Evolutionary conservation across 2,113 vertebrate genomes (phyloP), one percentile per base, ranked within the genome.

Genomic region (Pachycephala philippinensis): DNA sequence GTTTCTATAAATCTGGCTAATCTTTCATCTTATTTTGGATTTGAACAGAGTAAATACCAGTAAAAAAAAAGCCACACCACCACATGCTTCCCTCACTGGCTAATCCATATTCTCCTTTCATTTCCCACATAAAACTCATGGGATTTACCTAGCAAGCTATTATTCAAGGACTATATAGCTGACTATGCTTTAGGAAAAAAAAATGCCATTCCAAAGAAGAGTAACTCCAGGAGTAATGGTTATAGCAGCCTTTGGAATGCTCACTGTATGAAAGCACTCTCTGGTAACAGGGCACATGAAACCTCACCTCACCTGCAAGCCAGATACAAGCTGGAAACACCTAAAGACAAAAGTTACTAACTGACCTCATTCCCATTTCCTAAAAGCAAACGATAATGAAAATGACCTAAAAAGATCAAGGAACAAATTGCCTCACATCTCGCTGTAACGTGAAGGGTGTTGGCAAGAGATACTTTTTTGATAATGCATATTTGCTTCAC

Each of bases 391-490:
- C 2, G 1, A 39, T 53, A 74, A 69, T 11, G 19, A 74, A 59
- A 66, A 33, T 33, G 35, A 57, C 26, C 33, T 59, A 14, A 70
- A 78, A 91, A 47, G 8, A 33, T 23, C 50, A 61, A 63, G 39
- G 28, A 74, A 54, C 52, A 82, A 80, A n/a, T 14, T 10, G 14
- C 33, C 47, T 81, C 37, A 17, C 15, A 49, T 21, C 47, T 77
- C 0, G 0, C 52, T 61, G 40, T 35, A 74, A 60, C 10, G 37
- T 1, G 2, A 70, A 47, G 19, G 11, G 12, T 60, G 19, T 0
- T 60, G 40, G 27, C 27, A 82, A 79, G 28, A 50, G 26, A 2
- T 28, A 12, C 8, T 11, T 15, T 37, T 70, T 31, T 5, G 1
- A 14, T 28, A 78, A 57, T 6, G 6, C 2, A 2, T 7, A 9